Base-by-base conservation (phyloP, 2,113 vertebrate genomes). In the Malaclemys terrapin region DNA sequence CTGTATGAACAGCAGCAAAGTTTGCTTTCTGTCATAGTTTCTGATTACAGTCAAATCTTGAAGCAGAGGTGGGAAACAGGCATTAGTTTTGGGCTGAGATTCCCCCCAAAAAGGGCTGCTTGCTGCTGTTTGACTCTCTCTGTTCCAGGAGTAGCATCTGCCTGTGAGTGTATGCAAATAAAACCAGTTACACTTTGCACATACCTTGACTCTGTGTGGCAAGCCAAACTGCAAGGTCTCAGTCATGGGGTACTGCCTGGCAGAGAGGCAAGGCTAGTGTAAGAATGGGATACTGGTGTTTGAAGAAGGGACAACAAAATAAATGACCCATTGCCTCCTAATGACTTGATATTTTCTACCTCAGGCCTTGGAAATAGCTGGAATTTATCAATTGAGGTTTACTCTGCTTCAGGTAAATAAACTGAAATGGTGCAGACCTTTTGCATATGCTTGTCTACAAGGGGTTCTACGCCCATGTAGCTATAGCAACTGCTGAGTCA, bases 121-220 rank as follows among this genome's bases (percentile, higher is more conserved):
- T 76, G 10, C 42, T 76, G 72, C 12, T 76, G 22, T 76, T 76
- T 76, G 22, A 24, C 69, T 24, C 11, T 6, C 38, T 24, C 10
- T 75, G n/a, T 75, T 42, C 19, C 42, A 45, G 12, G 42, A 42
- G 22, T 76, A 4, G 42, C 22, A 76, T 45, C 35, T 17, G 9
- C 17, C n/a, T 17, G 11, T 52, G 47, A 8, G 7, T 0, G 1
- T 76, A 2, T 5, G 5, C 0, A 0, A 79, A n/a, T 45, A 85
- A 85, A 90, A 31, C 38, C 3, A 27, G 4, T 0, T 1, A 11
- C 2, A 17, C 59, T 88, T 62, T 72, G 14, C 62, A 56, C 1
- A 27, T 7, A 38, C 2, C 1, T 84, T 22, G n/a, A 72, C 10
- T 38, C 17, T 20, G 38, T 76, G n/a, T 5, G 69, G 38, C 19